phyloP scores from a whole-genome alignment of 2,797 vertebrate species.

The Steatocranus sp. region DNA sequence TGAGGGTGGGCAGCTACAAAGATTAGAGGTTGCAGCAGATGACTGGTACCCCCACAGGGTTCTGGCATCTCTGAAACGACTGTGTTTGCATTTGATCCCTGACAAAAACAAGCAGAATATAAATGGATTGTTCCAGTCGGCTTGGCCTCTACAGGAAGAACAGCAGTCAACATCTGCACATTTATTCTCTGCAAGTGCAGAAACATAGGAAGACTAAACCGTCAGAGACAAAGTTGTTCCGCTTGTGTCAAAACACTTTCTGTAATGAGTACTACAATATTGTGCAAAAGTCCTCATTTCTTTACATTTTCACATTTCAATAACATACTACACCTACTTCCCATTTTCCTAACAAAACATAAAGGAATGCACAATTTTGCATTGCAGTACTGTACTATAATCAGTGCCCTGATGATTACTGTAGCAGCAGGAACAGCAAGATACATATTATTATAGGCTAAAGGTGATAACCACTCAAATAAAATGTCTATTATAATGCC shows the following conservation, averaged over 20 bases:
- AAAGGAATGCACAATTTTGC: background rate
- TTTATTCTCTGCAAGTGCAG: background rate
- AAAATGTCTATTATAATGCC: background rate
- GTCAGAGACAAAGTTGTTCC: background rate
- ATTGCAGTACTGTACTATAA: background rate
- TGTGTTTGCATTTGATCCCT: background rate
- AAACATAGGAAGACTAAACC: background rate
- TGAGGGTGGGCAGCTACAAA: background rate
- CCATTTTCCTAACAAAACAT: background rate
- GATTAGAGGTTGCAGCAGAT: background rate
- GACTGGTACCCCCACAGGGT: background rate
- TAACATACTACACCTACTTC: background rate
- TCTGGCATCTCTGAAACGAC: background rate
- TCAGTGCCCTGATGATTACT: background rate
- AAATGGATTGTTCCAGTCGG: background rate
- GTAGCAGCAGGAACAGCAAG: background rate
- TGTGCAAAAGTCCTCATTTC: background rate
- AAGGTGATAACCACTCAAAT: background rate
- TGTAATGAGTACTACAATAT: background rate
- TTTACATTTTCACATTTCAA: background rate
- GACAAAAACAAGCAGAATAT: background rate
- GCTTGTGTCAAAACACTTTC: background rate
- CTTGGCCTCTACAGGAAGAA: background rate
- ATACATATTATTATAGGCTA: background rate
- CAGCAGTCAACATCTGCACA: background rate